Evolutionary conservation across 2,113 vertebrate genomes (phyloP).

Genomic region (Urocolius indicus): DNA sequence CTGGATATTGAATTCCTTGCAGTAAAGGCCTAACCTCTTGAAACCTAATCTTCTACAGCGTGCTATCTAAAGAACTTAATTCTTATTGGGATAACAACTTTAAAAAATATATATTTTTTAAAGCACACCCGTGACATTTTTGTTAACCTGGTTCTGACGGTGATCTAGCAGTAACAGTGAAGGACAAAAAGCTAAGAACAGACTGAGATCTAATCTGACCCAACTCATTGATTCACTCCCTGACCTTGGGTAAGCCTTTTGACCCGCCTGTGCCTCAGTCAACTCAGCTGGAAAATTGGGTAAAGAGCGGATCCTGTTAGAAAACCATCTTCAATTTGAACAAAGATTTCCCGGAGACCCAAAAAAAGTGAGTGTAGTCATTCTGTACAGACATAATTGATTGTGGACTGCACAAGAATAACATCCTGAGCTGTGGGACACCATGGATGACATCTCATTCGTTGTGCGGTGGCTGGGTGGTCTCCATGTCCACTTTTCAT

Average conservation of each 20-base stretch:
- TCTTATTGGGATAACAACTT: constrained; percentile 56
- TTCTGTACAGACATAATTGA: constrained; percentile 68
- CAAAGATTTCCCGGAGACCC: constrained; percentile 66
- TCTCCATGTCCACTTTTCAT: constrained; percentile 29
- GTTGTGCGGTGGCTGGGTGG: constrained; percentile 37
- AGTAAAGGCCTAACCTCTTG: constrained; percentile 48
- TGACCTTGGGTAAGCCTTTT: constrained; percentile 70
- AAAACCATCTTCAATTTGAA: constrained; percentile 68
- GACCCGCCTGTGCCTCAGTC: constrained; percentile 66
- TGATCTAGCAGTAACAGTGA: constrained; percentile 21
- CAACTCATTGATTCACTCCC: constrained; percentile 70
- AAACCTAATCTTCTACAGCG: neutral
- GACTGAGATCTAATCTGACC: constrained; percentile 70
- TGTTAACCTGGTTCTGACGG: constrained; percentile 51
- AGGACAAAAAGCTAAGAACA: constrained; percentile 46
- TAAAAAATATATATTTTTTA: constrained; percentile 57
- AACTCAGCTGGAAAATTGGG: constrained; percentile 79
- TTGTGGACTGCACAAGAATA: constrained; percentile 53
- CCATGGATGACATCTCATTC: constrained; percentile 66
- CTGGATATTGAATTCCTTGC: constrained; percentile 43
- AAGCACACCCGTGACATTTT: constrained; percentile 54
- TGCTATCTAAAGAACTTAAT: constrained; percentile 53
- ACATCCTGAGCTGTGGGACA: constrained; percentile 63
- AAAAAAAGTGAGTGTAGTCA: constrained; percentile 45
- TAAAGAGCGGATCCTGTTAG: constrained; percentile 70